phyloP scores from a whole-genome alignment of 2,797 vertebrate species.

The Hyperoplus immaculatus region DNA sequence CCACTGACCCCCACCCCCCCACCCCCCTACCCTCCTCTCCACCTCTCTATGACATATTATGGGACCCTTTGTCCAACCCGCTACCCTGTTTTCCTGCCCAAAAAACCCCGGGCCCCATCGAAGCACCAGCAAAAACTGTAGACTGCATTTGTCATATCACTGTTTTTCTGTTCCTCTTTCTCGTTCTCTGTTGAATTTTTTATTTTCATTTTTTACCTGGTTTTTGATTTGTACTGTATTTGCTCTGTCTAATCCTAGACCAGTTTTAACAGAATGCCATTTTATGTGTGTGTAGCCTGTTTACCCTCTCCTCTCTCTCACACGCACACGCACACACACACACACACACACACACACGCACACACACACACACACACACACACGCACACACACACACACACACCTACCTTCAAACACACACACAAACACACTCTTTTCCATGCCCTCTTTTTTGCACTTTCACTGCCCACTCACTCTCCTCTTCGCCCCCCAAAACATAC shows the following conservation, averaged over 20 bases:
- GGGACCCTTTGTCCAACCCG: slow-evolving; percentile 45
- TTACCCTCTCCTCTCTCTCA: slow-evolving; percentile 71
- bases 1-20: slow-evolving; percentile 49
- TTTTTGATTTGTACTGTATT: slow-evolving; percentile 85
- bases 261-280: slow-evolving; percentile 89
- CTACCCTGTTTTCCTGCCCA: slow-evolving; percentile 36
- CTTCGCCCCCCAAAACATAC: slow-evolving; percentile 62
- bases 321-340: slow-evolving; percentile 42
- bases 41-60: slow-evolving; percentile 42
- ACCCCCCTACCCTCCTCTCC: slow-evolving; percentile 39
- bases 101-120: slow-evolving; percentile 74
- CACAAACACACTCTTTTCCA: slow-evolving; percentile 64
- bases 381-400: slow-evolving; percentile 17
- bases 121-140: slow-evolving; percentile 87
- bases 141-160: slow-evolving; percentile 90
- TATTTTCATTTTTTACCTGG: slow-evolving; percentile 79
- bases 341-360: slow-evolving; percentile 31
- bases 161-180: slow-evolving; percentile 80
- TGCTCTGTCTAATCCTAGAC: slow-evolving; percentile 86
- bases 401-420: slow-evolving; percentile 46
- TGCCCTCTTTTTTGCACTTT: slow-evolving; percentile 86
- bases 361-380: slow-evolving; percentile 51
- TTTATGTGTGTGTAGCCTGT: slow-evolving; percentile 88
- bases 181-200: slow-evolving; percentile 68
- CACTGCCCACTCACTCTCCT: slow-evolving; percentile 80